Evolutionary conservation across 2,888 invertebrate genomes (phyloP).

Genomic region (Melinaea menophilus): DNA sequence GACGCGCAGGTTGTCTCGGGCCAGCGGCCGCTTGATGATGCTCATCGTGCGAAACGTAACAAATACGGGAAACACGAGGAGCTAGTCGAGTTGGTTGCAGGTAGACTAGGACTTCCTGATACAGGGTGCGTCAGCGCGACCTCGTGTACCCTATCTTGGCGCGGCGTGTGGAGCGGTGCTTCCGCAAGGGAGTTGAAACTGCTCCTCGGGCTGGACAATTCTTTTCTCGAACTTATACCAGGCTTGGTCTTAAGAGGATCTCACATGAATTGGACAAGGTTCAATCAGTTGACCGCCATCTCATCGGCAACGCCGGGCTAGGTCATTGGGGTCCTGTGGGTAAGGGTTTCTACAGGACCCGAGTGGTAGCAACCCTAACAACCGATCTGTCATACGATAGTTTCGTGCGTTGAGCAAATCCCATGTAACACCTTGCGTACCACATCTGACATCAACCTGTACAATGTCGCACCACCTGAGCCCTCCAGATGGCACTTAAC

Average conservation of each 20-base stretch:
- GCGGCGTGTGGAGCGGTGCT: slow-evolving; percentile 31
- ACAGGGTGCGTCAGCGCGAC: slow-evolving; percentile 22
- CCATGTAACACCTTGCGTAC: slow-evolving; percentile 3
- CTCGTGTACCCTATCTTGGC: slow-evolving; percentile 35
- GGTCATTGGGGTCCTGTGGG: slow-evolving; percentile 9
- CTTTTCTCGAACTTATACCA: background rate
- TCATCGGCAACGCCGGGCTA: background rate
- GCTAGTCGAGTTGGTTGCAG: slow-evolving; percentile 32
- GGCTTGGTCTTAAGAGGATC: slow-evolving; percentile 24
- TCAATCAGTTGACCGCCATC: slow-evolving; percentile 23
- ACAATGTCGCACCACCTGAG: background rate
- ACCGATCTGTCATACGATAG: background rate
- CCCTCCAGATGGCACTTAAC: background rate
- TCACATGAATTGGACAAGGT: slow-evolving; percentile 29
- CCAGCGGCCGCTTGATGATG: slow-evolving; percentile 32
- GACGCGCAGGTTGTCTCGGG: slow-evolving; percentile 48
- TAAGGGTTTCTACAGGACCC: slow-evolving; percentile 17
- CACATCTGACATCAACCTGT: slow-evolving; percentile 14
- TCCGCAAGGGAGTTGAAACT: slow-evolving; percentile 24
- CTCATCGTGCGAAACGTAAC: slow-evolving; percentile 35
- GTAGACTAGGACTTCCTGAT: slow-evolving; percentile 31
- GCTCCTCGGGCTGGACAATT: slow-evolving; percentile 16
- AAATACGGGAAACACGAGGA: slow-evolving; percentile 36
- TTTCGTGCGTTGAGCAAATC: background rate
- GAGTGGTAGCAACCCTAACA: background rate